Evolutionary conservation across 1,140 invertebrate species (phyloP), one percentile per base, ranked within the genome.

Genomic region (Globodera ellingtonae): DNA sequence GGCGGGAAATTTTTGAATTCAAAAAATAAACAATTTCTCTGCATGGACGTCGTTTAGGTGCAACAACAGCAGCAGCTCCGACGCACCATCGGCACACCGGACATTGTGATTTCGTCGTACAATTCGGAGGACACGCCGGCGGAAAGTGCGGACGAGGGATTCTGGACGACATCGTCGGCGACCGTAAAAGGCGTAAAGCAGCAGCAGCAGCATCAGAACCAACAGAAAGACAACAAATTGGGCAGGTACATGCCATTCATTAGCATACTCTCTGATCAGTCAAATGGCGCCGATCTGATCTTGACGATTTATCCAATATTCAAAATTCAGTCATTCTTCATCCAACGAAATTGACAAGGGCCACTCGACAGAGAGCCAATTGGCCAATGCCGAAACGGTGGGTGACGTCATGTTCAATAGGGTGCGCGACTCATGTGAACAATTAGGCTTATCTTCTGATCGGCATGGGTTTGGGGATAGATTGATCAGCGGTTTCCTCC

Each of bases 51-150:
- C 35, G 35, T 35, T 35, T 35, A 35, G 35, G 35, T 35, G 52
- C 66, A 13, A 15, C 74, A 70, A n/a, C 52, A 50, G 65, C 82
- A 83, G 66, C 24, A 74, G 50, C 18, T 83, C 3, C 79, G 81
- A 9, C 83, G 84, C 62, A 56, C 66, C n/a, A 85, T 84, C 66
- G 81, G 86, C 10, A 88, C 87, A 13, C 87, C 87, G 4, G 86
- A 88, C 75, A 88, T 88, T 70, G 80, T 88, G 2, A 87, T 89
- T 56, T 88, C 86, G 4, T 89, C 88, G 6, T 88, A 88, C 75
- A 86, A 82, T 72, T 89, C 88, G 3, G 87, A 89, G 72, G 87
- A 89, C 65, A 86, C 89, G 48, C 62, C 72, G 56, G 18, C 56
- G 7, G 72, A 79, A n/a, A 79, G 72, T 79, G 73, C 78, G n/a